Percentiles rank a stretch among this genome's conserved stretches.
phyloP scores from a whole-genome alignment of 2,113 vertebrate genomes.

The Neolamprologus falcicula region DNA sequence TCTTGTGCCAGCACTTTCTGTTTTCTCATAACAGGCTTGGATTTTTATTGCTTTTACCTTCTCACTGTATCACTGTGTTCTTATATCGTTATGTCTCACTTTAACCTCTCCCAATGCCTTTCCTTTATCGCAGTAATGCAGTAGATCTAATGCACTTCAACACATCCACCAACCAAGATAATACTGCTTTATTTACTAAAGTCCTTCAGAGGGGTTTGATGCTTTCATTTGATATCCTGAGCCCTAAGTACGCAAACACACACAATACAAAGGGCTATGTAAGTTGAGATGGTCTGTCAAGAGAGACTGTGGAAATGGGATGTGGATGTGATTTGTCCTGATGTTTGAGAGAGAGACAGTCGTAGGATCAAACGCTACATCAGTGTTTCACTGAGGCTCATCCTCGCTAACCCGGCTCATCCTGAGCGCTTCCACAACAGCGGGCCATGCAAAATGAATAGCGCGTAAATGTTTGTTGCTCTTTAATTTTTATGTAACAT shows the following conservation, averaged over 20 bases:
- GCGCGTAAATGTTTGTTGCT: slow-evolving; percentile 61
- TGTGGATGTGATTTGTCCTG: neutral
- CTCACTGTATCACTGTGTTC: neutral
- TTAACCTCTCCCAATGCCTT: neutral
- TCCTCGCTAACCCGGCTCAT: slow-evolving; percentile 1
- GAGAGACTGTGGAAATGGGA: neutral
- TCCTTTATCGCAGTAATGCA: neutral
- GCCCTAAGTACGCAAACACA: neutral
- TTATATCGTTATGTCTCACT: neutral
- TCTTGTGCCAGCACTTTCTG: neutral
- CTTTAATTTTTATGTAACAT: slow-evolving; percentile 67
- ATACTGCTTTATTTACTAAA: slow-evolving; percentile 22
- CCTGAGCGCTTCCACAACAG: neutral
- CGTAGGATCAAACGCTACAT: slow-evolving; percentile 31
- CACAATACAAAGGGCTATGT: neutral
- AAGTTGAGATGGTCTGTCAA: neutral
- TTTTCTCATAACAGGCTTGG: neutral
- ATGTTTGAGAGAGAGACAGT: neutral
- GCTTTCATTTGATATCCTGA: neutral
- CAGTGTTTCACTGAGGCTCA: slow-evolving; percentile 2
- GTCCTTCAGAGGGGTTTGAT: slow-evolving; percentile 1
- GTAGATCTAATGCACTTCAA: neutral
- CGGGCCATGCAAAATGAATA: slow-evolving; percentile 47
- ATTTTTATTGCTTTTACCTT: neutral
- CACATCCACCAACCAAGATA: neutral